These are phyloP conservation scores for Drosophila burlai DNA, from an alignment of 1,140 invertebrate species.

Conservation along the genomic window DNA sequence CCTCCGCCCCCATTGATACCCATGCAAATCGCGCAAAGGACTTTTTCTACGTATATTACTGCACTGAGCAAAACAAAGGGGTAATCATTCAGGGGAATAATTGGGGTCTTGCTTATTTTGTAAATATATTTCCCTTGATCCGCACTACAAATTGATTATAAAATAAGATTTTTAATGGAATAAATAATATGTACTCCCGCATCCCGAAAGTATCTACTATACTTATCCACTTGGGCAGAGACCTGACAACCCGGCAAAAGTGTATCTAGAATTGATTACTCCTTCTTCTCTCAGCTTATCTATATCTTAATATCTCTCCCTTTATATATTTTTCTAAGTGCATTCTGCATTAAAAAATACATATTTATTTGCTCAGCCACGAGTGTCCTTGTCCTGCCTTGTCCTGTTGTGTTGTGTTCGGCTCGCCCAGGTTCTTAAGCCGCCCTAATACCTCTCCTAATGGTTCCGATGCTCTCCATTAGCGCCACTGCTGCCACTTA, in stretches of 20 bases:
- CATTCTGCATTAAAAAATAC: background rate
- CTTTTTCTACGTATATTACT: background rate
- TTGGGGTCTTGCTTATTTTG: too few relatives aligned
- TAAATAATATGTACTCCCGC: background rate
- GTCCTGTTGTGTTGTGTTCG: constrained; percentile 18
- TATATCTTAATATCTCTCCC: background rate
- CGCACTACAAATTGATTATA: background rate
- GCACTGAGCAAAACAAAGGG: background rate
- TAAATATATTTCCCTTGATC: background rate
- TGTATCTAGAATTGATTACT: too few relatives aligned
- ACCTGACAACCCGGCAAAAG: too few relatives aligned
- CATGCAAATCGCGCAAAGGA: constrained; percentile 35
- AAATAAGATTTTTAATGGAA: background rate
- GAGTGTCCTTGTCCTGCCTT: constrained; percentile 5
- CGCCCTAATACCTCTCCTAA: constrained; percentile 58
- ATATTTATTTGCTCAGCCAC: constrained; percentile 38
- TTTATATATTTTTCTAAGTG: background rate
- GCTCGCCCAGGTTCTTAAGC: constrained; percentile 47
- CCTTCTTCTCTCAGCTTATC: background rate
- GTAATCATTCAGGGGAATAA: background rate
- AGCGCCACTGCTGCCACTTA: constrained; percentile 45
- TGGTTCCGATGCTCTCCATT: constrained; percentile 55
- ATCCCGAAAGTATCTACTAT: too few relatives aligned
- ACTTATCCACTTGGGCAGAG: too few relatives aligned
- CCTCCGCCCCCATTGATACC: background rate